Evolutionary conservation across 2,888 invertebrate genomes (phyloP).

Genomic region (Rhagophthalmus giganteus): DNA sequence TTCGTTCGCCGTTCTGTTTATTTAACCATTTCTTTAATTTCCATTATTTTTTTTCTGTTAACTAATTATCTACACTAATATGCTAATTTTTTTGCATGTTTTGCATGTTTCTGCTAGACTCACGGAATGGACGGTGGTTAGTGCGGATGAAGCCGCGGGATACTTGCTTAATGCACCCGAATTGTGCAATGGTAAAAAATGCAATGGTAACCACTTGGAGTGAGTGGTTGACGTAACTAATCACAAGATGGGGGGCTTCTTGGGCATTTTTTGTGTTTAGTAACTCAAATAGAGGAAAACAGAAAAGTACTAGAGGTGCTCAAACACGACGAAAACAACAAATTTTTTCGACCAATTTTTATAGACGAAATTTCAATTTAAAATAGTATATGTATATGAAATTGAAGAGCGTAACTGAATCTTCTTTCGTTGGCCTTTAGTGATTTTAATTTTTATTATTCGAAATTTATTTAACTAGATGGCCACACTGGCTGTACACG

Average conservation of each 20-base stretch:
- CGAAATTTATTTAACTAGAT: too few relatives aligned
- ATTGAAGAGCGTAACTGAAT: too few relatives aligned
- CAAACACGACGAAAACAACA: too few relatives aligned
- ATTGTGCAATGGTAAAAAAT: conserved; percentile 24
- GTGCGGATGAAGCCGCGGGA: conserved; percentile 41
- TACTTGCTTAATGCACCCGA: conserved; percentile 23
- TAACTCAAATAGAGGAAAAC: too few relatives aligned
- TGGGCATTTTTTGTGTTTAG: neutral
- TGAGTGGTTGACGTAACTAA: conserved; percentile 2
- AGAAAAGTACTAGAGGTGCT: conserved; percentile 1
- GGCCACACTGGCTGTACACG: too few relatives aligned
- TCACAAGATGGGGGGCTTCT: conserved; percentile 1
- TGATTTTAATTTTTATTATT: too few relatives aligned
- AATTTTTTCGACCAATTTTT: too few relatives aligned
- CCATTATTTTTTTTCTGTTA: conserved; percentile 3
- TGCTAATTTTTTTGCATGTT: conserved; percentile 22
- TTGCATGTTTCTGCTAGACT: conserved; percentile 45
- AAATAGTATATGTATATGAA: too few relatives aligned
- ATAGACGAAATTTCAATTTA: too few relatives aligned
- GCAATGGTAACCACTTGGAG: conserved; percentile 11
- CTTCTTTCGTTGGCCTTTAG: too few relatives aligned
- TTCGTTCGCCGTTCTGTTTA: conserved; percentile 2
- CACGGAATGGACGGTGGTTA: conserved; percentile 51
- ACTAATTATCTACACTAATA: conserved; percentile 14
- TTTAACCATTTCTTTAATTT: conserved; percentile 4